Evolutionary conservation across 2,113 vertebrate species (phyloP).

Genomic region (Paramisgurnus dabryanus): DNA sequence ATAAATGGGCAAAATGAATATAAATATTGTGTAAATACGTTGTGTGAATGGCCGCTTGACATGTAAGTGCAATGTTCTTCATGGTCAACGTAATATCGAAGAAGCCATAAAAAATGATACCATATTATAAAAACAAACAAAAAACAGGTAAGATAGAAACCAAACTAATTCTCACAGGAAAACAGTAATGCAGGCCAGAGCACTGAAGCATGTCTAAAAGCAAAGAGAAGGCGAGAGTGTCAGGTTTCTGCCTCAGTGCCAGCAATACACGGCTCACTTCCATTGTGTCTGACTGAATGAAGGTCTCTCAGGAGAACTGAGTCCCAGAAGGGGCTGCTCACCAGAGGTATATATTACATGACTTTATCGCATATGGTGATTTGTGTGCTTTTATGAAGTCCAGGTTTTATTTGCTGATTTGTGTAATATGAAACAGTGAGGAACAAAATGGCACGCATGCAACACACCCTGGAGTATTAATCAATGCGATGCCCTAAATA

Average conservation of each 20-base stretch:
- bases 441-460: background rate
- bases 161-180: background rate
- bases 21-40: too few species aligned
- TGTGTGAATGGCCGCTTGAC: too few species aligned
- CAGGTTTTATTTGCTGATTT: background rate
- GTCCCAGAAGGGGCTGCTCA: conserved; percentile 9
- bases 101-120: too few species aligned
- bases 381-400: background rate
- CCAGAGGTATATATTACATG: background rate
- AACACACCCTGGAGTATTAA: background rate
- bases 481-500: background rate
- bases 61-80: too few species aligned
- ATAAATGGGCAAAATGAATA: too few species aligned
- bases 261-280: conserved; percentile 8
- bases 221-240: conserved; percentile 3
- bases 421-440: conserved; percentile 18
- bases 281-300: conserved; percentile 28
- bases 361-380: conserved; percentile 19
- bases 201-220: conserved; percentile 16
- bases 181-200: conserved; percentile 8
- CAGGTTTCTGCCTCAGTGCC: conserved; percentile 37
- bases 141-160: background rate
- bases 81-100: too few species aligned
- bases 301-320: conserved; percentile 8
- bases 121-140: too few species aligned